A percentile compares a stretch with the other conserved stretches of the same genome.
Conservation (phyloP, 1,140 invertebrate genomes). For the Panonychus citri region DNA sequence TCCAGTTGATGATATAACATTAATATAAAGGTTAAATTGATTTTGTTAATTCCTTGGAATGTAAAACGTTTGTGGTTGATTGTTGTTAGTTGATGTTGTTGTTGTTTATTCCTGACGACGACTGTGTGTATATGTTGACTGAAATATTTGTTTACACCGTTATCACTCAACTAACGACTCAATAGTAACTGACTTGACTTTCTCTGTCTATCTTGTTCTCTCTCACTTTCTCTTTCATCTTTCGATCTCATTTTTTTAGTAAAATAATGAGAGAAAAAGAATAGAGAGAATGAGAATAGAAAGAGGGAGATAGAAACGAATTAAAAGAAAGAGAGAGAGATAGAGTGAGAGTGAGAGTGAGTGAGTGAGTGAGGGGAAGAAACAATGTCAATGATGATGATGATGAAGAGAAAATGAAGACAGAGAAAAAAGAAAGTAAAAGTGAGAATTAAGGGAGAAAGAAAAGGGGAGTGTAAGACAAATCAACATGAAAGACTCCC, state of each 20-base stretch:
- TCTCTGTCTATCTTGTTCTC: background rate
- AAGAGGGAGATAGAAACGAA: too few species aligned
- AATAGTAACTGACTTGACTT: background rate
- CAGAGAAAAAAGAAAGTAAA: background rate
- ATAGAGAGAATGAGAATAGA: too few species aligned
- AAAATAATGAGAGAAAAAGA: background rate
- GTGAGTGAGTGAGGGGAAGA: too few species aligned
- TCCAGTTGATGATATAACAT: background rate
- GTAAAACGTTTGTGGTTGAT: background rate
- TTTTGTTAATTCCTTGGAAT: background rate
- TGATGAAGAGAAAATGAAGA: background rate
- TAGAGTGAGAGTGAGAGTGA: too few species aligned
- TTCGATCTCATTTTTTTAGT: background rate
- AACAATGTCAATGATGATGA: background rate
- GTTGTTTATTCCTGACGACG: background rate
- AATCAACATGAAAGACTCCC: background rate
- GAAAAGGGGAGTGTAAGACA: background rate
- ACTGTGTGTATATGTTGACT: too few species aligned
- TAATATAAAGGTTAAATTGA: background rate
- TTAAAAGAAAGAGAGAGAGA: background rate
- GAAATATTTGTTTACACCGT: background rate
- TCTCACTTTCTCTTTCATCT: background rate
- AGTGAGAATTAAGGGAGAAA: background rate
- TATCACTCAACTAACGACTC: background rate
- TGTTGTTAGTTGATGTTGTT: background rate